phyloP scores from a whole-genome alignment of 1,140 invertebrate genomes.

The Mesaphorura yosii region DNA sequence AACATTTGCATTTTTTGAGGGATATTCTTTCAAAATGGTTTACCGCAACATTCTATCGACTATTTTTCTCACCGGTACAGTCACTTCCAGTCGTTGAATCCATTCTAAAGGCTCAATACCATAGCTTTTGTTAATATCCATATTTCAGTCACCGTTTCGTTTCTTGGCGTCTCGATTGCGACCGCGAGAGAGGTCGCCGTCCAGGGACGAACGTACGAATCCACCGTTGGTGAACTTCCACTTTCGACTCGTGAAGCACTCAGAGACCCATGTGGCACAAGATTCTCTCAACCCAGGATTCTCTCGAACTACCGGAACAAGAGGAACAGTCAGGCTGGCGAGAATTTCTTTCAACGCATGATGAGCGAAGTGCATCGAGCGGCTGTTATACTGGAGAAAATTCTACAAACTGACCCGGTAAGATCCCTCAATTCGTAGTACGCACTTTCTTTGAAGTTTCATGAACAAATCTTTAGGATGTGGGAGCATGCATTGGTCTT shows the following conservation, averaged over 20 bases:
- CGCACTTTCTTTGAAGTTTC: background rate
- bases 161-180: too few relatives aligned
- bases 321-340: background rate
- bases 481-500: slow-evolving; percentile 17
- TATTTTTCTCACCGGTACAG: too few relatives aligned
- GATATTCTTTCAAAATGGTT: too few relatives aligned
- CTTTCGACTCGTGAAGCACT: slow-evolving; percentile 12
- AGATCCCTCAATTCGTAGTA: background rate
- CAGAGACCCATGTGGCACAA: slow-evolving; percentile 18
- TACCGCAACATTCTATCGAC: too few relatives aligned
- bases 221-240: slow-evolving; percentile 12
- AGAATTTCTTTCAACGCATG: slow-evolving; percentile 17
- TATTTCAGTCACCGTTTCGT: too few relatives aligned
- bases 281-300: background rate
- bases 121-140: too few relatives aligned
- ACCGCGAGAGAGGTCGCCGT: background rate
- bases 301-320: background rate
- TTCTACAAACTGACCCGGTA: slow-evolving; percentile 17
- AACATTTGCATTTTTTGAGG: too few relatives aligned
- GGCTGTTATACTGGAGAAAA: background rate
- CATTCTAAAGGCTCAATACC: too few relatives aligned
- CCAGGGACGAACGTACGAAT: background rate
- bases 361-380: background rate
- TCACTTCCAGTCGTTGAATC: too few relatives aligned
- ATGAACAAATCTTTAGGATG: slow-evolving; percentile 5